A percentile compares a stretch with the other conserved stretches of the same genome.
Evolutionary conservation across 2,113 vertebrate species (phyloP).

Genomic region (Prinia subflava): DNA sequence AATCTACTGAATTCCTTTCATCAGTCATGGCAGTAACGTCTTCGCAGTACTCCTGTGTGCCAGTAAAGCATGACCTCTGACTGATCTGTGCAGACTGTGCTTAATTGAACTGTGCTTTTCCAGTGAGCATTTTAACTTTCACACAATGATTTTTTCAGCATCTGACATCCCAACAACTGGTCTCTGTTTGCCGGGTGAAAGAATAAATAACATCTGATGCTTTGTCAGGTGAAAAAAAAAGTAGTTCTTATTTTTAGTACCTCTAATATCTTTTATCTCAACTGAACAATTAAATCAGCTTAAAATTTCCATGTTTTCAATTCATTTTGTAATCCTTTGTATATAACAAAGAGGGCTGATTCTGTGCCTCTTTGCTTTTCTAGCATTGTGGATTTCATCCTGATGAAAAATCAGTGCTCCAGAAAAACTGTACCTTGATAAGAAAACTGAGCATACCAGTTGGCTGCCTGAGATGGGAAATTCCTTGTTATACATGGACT

Average conservation of each 20-base stretch:
- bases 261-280: background rate
- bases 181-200: background rate
- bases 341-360: background rate
- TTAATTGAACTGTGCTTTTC: slow-evolving; percentile 44
- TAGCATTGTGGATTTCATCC: background rate
- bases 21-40: slow-evolving; percentile 8
- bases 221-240: background rate
- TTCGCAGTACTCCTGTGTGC: background rate
- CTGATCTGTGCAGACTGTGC: background rate
- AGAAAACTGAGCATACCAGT: background rate
- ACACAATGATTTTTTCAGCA: background rate
- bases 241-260: background rate
- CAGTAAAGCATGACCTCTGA: slow-evolving; percentile 1
- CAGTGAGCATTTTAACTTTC: slow-evolving; percentile 6
- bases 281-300: background rate
- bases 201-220: slow-evolving; percentile 1
- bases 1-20: slow-evolving; percentile 9
- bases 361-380: background rate
- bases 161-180: background rate
- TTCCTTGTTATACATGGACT: background rate
- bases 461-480: background rate
- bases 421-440: background rate
- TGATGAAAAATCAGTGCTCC: background rate
- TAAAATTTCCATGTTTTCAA: background rate
- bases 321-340: background rate